These are phyloP conservation scores for Rostratula benghalensis DNA, from an alignment of 2,113 vertebrate genomes.

Conservation along the genomic window DNA sequence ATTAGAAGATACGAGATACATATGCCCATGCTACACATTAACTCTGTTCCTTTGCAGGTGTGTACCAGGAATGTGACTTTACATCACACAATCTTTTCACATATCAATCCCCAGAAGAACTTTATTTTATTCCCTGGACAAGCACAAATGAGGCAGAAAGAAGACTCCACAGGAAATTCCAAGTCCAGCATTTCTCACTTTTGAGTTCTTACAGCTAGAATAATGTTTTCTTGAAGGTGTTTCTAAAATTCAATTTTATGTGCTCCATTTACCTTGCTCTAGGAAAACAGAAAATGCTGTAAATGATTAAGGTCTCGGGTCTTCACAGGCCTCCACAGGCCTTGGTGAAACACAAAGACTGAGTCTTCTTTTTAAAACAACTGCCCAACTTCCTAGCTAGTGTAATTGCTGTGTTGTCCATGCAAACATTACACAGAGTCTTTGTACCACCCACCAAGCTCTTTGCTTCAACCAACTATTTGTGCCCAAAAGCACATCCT, in stretches of 20 bases:
- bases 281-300: neutral
- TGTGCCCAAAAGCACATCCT: conserved; percentile 53
- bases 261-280: neutral
- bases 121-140: neutral
- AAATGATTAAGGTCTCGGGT: neutral
- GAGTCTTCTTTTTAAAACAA: conserved; percentile 8
- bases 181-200: neutral
- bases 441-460: conserved; percentile 44
- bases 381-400: conserved; percentile 7
- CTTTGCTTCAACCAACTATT: conserved; percentile 15
- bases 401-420: neutral
- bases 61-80: neutral
- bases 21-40: neutral
- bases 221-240: neutral
- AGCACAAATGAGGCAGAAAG: neutral
- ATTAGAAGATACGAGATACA: neutral
- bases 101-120: neutral
- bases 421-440: conserved; percentile 52
- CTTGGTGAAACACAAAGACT: neutral
- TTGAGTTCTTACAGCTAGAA: neutral
- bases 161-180: neutral
- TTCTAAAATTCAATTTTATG: neutral
- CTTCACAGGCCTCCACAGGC: neutral
- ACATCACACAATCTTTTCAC: neutral
- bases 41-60: neutral